phyloP scores from a whole-genome alignment of 2,113 vertebrate genomes.

The Eulemur macaco region DNA sequence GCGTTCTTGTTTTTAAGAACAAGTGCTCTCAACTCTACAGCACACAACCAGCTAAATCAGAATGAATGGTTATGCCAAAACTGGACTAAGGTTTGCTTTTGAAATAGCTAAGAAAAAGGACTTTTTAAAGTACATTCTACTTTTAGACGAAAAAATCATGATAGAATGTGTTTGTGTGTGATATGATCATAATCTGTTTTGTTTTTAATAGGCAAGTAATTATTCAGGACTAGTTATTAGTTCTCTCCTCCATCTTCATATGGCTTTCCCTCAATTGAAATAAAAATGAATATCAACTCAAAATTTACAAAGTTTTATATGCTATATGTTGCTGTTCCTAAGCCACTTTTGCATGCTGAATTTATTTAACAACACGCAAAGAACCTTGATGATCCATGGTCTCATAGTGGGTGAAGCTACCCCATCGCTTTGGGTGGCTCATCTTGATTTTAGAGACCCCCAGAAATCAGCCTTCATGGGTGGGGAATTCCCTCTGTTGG shows the following conservation, averaged over 20 bases:
- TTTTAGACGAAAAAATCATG: not conserved
- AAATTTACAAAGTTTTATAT: not conserved
- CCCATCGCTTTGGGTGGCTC: not conserved
- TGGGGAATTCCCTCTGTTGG: rapidly evolving
- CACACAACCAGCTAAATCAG: not conserved
- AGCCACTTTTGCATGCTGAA: too few species aligned
- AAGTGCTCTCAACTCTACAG: not conserved
- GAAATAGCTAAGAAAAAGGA: not conserved
- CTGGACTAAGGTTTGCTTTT: not conserved
- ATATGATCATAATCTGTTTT: not conserved
- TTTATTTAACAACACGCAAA: not conserved
- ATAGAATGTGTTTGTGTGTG: not conserved
- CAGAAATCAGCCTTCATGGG: not conserved
- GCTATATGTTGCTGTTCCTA: not conserved
- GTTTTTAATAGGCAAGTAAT: not conserved
- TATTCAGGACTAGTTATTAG: not conserved
- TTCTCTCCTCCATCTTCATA: not conserved
- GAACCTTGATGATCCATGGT: not conserved
- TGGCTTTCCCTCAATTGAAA: not conserved
- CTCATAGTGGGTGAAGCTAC: not conserved
- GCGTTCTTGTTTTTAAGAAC: not conserved
- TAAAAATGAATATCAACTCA: not conserved
- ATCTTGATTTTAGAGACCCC: not conserved
- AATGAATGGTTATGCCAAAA: not conserved
- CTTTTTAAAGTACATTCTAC: not conserved